Conservation (phyloP, 2,888 invertebrate genomes). For the Brachyopa scutellaris region DNA sequence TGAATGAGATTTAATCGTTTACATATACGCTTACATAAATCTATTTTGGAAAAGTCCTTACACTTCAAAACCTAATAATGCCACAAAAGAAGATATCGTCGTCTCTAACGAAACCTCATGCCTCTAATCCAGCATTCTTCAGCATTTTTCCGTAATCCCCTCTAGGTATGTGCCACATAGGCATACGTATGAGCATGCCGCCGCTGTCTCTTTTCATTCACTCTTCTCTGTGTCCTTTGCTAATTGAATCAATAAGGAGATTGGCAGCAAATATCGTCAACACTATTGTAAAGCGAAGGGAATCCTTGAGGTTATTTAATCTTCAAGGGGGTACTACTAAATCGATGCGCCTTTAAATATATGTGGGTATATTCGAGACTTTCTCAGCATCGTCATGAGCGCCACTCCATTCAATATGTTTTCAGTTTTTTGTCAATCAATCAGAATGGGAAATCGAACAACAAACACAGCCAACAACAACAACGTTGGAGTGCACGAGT, state of each 20-base stretch:
- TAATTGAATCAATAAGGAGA: conserved; percentile 64
- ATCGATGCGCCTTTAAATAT: conserved; percentile 47
- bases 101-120: conserved; percentile 11
- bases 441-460: conserved; percentile 66
- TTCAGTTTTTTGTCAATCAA: conserved; percentile 66
- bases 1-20: conserved; percentile 40
- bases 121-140: conserved; percentile 14
- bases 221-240: conserved; percentile 2
- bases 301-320: conserved; percentile 60
- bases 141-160: conserved; percentile 12
- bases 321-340: conserved; percentile 36
- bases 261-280: conserved; percentile 56
- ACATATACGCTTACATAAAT: conserved; percentile 8
- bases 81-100: conserved; percentile 39
- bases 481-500: conserved; percentile 41
- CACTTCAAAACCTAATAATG: conserved; percentile 24
- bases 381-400: background rate
- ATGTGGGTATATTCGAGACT: background rate
- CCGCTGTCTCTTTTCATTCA: background rate
- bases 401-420: conserved; percentile 52
- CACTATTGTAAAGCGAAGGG: conserved; percentile 38
- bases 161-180: background rate
- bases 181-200: too few species aligned
- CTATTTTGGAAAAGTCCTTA: conserved; percentile 28
- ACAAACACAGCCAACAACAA: conserved; percentile 43